phyloP scores from a whole-genome alignment of 2,888 invertebrate species.

The Mongoloraphidia duomilia region DNA sequence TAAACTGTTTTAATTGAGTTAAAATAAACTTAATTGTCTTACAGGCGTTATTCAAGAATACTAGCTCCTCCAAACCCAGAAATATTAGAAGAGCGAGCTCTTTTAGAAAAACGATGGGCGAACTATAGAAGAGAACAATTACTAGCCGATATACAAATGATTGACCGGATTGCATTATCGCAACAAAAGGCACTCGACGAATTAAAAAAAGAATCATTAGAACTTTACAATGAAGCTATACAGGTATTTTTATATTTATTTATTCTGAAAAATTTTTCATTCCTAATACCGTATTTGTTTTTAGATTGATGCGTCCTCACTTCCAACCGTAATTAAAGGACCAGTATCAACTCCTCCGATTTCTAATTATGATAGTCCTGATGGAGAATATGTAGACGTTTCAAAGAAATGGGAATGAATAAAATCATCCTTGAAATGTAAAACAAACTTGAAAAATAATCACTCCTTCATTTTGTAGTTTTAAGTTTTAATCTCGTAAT shows the following conservation, averaged over 20 bases:
- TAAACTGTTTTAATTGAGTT: conserved; percentile 4
- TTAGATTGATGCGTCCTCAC: conserved; percentile 53
- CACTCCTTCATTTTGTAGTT: no score
- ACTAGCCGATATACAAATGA: conserved; percentile 46
- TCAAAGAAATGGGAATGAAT: conserved; percentile 60
- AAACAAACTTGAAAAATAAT: no score
- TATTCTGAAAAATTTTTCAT: background rate
- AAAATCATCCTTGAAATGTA: no score
- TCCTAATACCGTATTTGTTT: conserved; percentile 19
- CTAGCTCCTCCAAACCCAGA: conserved; percentile 35
- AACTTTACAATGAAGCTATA: conserved; percentile 76
- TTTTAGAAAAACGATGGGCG: conserved; percentile 63
- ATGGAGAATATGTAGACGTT: conserved; percentile 79
- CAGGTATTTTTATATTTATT: conserved; percentile 36
- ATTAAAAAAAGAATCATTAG: conserved; percentile 65
- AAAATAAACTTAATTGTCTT: conserved; percentile 12
- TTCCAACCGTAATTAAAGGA: conserved; percentile 57
- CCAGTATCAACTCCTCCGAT: conserved; percentile 76
- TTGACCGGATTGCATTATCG: conserved; percentile 50
- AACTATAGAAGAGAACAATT: conserved; percentile 50
- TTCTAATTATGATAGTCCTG: conserved; percentile 62
- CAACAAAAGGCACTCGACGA: conserved; percentile 70
- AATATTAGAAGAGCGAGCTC: conserved; percentile 44
- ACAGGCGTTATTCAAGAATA: conserved; percentile 38
- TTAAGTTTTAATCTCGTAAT: no score